These are phyloP conservation scores for Temnothorax rugatulus DNA, from an alignment of 2,888 invertebrate species.

Conservation along the genomic window DNA sequence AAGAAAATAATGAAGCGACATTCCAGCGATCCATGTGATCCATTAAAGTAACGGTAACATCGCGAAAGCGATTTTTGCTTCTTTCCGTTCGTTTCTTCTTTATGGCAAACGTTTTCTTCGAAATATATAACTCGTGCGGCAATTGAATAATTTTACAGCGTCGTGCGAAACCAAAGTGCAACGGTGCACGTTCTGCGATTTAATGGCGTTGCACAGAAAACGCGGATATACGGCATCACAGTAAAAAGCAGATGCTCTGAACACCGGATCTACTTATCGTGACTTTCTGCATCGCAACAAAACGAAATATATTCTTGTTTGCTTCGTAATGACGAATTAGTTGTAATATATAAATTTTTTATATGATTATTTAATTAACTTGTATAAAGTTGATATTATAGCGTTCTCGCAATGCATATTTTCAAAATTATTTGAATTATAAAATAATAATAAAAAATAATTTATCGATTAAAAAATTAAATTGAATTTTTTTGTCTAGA, in stretches of 20 bases:
- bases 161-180: constrained; percentile 47
- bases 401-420: neutral
- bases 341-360: neutral
- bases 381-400: neutral
- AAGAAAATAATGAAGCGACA: constrained; percentile 26
- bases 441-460: neutral
- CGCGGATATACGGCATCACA: neutral
- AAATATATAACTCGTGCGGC: constrained; percentile 62
- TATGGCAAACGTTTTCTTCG: constrained; percentile 52
- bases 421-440: neutral
- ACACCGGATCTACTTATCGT: neutral
- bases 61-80: constrained; percentile 21
- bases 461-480: neutral
- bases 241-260: neutral
- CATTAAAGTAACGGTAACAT: constrained; percentile 31
- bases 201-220: constrained; percentile 55
- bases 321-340: neutral
- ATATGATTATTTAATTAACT: neutral
- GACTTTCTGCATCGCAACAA: neutral
- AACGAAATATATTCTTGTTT: neutral
- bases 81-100: constrained; percentile 10
- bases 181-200: constrained; percentile 56
- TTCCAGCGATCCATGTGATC: constrained; percentile 9
- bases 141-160: constrained; percentile 69
- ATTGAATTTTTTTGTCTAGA: neutral